Conservation (phyloP, 2,797 vertebrate species). For the Pseudopleuronectes americanus region DNA sequence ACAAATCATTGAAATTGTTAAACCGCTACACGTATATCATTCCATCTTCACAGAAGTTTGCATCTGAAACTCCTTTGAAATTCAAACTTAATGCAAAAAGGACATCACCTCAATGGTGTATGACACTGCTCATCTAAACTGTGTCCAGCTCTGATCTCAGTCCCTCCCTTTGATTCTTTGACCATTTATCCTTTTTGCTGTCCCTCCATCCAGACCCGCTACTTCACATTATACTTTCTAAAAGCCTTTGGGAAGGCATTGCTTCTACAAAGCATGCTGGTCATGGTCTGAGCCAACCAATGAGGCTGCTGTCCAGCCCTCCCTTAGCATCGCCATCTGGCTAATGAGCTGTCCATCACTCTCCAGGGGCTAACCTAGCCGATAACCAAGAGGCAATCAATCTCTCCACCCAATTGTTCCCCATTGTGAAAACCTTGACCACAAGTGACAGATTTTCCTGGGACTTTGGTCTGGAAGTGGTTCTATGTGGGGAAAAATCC, state of each 20-base stretch:
- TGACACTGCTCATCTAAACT: not conserved
- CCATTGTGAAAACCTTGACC: conserved; percentile 58
- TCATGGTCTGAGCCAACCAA: conserved; percentile 56
- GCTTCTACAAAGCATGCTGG: conserved; percentile 52
- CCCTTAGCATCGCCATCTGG: conserved; percentile 77
- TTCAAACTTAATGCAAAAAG: not conserved
- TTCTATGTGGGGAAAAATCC: conserved; percentile 6
- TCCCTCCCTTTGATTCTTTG: conserved; percentile 1
- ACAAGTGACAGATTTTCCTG: conserved; percentile 44
- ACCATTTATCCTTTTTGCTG: conserved; percentile 15
- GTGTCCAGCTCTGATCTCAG: conserved; percentile 4
- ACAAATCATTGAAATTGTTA: conserved; percentile 3
- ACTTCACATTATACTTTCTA: conserved; percentile 44
- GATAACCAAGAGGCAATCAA: conserved; percentile 71
- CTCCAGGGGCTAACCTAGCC: conserved; percentile 64
- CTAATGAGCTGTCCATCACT: conserved; percentile 82
- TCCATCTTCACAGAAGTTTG: conserved; percentile 14
- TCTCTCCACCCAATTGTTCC: conserved; percentile 68
- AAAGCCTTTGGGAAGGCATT: conserved; percentile 41
- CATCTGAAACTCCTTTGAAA: conserved; percentile 23
- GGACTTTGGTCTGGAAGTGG: conserved; percentile 25
- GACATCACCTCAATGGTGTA: not conserved
- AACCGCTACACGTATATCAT: not conserved
- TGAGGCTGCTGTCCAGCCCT: conserved; percentile 55
- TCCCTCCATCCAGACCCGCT: conserved; percentile 13